Percentiles rank a stretch among this genome's conserved stretches.
These are phyloP conservation scores for Chrysemys picta DNA, from an alignment of 2,113 vertebrate species.

Conservation along the genomic window DNA sequence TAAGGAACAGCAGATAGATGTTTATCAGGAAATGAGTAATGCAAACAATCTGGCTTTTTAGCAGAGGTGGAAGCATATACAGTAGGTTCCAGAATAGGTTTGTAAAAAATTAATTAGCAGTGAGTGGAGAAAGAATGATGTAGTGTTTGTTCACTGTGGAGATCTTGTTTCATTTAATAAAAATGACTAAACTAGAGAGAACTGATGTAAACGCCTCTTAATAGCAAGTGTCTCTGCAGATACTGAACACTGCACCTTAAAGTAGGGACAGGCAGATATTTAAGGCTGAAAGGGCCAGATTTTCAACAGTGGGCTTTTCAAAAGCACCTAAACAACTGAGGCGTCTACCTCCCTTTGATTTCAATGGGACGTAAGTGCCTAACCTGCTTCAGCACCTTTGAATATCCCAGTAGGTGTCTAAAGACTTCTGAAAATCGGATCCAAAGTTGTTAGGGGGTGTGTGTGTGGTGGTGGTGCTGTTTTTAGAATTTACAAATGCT, in stretches of 20 bases:
- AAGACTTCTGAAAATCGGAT: not conserved
- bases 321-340: not conserved
- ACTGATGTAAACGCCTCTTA: not conserved
- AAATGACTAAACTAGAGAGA: not conserved
- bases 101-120: conserved; percentile 25
- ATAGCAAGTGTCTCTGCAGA: not conserved
- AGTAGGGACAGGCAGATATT: not conserved
- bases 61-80: not conserved
- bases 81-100: conserved; percentile 22
- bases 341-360: not conserved
- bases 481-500: not conserved
- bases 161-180: conserved; percentile 3
- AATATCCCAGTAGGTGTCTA: not conserved
- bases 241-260: not conserved
- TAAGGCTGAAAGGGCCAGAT: not conserved
- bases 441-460: not conserved
- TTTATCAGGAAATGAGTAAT: conserved; percentile 35
- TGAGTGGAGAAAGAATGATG: conserved; percentile 4
- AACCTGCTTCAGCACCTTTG: not conserved
- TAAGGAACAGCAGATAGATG: not conserved
- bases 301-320: not conserved
- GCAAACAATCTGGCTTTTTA: not conserved
- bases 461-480: not conserved
- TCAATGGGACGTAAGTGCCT: not conserved
- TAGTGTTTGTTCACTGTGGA: not conserved